Percentiles rank a stretch among this genome's conserved stretches.
These are phyloP conservation scores for Caenorhabditis sp. DNA, from an alignment of 2,888 invertebrate species.

Conservation along the genomic window DNA sequence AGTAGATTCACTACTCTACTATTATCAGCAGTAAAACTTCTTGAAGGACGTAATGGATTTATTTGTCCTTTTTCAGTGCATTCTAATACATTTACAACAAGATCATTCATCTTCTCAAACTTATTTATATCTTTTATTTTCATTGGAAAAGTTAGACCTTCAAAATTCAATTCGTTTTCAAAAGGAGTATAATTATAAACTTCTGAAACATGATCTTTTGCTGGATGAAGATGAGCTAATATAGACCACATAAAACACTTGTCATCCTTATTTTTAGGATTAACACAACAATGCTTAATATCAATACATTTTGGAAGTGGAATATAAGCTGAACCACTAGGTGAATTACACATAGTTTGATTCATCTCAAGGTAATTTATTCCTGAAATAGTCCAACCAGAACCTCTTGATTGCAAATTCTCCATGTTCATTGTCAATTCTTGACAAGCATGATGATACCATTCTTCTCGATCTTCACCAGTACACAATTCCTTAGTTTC, in stretches of 20 bases:
- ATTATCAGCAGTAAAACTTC: constrained; percentile 25
- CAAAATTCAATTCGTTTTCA: constrained; percentile 60
- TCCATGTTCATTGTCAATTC: constrained; percentile 41
- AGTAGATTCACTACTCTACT: constrained; percentile 55
- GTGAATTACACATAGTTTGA: constrained; percentile 36
- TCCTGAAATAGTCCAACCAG: constrained; percentile 41
- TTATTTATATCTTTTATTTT: constrained; percentile 45
- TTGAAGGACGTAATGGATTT: constrained; percentile 29
- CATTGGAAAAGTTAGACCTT: constrained; percentile 52
- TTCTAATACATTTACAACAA: constrained; percentile 57
- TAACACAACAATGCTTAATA: not conserved
- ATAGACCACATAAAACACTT: constrained; percentile 58
- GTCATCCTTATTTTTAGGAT: constrained; percentile 53
- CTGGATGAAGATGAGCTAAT: constrained; percentile 52
- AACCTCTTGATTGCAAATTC: constrained; percentile 37
- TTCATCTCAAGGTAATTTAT: constrained; percentile 31
- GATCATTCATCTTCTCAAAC: constrained; percentile 57
- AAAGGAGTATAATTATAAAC: constrained; percentile 56
- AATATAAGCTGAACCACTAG: constrained; percentile 43
- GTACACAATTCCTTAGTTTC: too few species aligned
- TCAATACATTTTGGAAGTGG: constrained; percentile 32
- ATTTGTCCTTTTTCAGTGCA: constrained; percentile 43
- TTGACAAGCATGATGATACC: constrained; percentile 35
- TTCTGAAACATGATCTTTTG: constrained; percentile 44
- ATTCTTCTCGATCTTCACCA: constrained; percentile 41